phyloP scores from a whole-genome alignment of 2,113 vertebrate genomes.

The Otolemur garnettii region DNA sequence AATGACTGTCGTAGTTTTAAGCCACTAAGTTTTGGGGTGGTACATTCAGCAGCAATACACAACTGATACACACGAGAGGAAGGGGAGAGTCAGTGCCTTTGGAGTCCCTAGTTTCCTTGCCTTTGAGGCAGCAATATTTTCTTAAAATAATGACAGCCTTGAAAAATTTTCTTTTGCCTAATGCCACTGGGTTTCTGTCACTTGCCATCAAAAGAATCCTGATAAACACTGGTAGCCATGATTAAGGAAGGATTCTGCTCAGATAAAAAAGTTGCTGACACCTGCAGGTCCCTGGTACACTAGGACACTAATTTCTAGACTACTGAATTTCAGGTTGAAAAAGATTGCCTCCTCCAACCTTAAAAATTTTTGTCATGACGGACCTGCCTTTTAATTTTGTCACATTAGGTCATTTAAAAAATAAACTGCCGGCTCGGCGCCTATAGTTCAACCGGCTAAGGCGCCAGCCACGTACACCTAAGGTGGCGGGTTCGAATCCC shows the following conservation, averaged over 20 bases:
- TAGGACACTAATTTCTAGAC: neutral
- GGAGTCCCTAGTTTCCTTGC: neutral
- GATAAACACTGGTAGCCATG: neutral
- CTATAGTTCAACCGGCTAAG: no score
- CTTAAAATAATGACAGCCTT: neutral
- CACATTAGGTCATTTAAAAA: slow-evolving; percentile 11
- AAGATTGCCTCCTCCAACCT: neutral
- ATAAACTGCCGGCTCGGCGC: no score
- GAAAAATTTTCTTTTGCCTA: neutral
- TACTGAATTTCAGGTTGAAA: neutral
- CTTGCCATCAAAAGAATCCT: neutral
- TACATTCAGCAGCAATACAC: neutral
- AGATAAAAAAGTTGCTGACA: neutral
- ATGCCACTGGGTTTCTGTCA: neutral
- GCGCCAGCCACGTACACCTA: no score
- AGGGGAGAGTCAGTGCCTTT: neutral
- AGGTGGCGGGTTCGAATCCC: no score
- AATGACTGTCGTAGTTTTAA: neutral
- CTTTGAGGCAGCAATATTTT: neutral
- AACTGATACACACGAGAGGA: neutral
- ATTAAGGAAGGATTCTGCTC: slow-evolving; percentile 8
- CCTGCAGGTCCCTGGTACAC: neutral
- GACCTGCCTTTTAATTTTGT: neutral
- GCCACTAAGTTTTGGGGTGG: neutral
- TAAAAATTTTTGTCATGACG: neutral